A percentile compares a stretch with the other conserved stretches of the same genome.
These are phyloP conservation scores for Cosmopolites sordidus DNA, from an alignment of 2,888 invertebrate species.

Conservation along the genomic window DNA sequence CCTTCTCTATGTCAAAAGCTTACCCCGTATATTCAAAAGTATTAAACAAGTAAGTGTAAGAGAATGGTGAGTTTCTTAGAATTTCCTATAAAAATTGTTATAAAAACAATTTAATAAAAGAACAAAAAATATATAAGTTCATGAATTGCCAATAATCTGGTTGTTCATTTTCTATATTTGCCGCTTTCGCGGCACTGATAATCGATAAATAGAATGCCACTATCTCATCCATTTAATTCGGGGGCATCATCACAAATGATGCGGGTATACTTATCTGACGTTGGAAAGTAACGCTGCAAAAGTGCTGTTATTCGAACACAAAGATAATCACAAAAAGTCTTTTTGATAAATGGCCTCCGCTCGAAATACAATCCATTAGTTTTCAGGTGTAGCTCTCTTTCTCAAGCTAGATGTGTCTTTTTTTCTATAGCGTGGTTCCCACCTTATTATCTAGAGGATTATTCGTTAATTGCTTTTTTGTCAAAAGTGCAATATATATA, in stretches of 20 bases:
- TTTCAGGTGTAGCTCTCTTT: conserved; percentile 19
- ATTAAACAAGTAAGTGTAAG: too few relatives aligned
- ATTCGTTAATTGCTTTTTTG: neutral
- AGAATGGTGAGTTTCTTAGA: too few relatives aligned
- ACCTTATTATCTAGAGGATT: conserved; percentile 2
- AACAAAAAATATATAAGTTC: too few relatives aligned
- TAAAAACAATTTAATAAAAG: too few relatives aligned
- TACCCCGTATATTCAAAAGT: too few relatives aligned
- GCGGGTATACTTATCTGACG: conserved; percentile 14
- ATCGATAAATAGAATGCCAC: neutral
- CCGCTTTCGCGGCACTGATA: neutral
- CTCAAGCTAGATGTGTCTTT: conserved; percentile 9
- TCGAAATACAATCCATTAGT: conserved; percentile 23
- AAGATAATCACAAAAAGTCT: conserved; percentile 21
- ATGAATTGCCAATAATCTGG: too few relatives aligned
- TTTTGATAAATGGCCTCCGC: conserved; percentile 22
- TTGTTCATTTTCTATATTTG: too few relatives aligned
- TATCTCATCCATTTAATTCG: neutral
- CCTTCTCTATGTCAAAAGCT: too few relatives aligned
- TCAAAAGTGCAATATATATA: too few relatives aligned
- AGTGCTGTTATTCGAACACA: conserved; percentile 18
- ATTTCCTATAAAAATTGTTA: too few relatives aligned
- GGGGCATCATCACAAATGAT: conserved; percentile 1
- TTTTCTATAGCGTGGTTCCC: conserved; percentile 3
- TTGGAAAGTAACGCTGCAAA: conserved; percentile 12